These are phyloP conservation scores for Tetramorium alpestre DNA, from an alignment of 1,140 invertebrate species.

Conservation along the genomic window DNA sequence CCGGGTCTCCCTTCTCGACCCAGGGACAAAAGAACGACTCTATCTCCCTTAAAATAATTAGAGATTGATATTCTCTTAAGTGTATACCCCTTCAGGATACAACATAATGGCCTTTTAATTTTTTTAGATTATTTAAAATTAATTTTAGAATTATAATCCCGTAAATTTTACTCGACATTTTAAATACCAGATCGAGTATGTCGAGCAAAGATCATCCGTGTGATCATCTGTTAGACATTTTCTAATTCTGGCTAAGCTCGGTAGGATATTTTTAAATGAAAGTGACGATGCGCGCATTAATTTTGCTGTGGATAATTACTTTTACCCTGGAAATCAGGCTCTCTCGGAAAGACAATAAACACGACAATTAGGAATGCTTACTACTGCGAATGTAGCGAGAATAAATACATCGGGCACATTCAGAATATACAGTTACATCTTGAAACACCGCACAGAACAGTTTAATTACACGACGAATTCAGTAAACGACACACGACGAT, in stretches of 20 bases:
- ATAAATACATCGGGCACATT: not conserved
- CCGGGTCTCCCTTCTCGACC: not conserved
- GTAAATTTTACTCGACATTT: not conserved
- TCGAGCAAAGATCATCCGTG: not conserved
- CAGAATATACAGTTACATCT: not conserved
- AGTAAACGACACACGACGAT: not conserved
- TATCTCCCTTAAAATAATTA: constrained; percentile 19
- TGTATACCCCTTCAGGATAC: not conserved
- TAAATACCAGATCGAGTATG: not conserved
- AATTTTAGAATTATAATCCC: not conserved
- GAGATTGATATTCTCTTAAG: not conserved
- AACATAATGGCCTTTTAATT: not conserved
- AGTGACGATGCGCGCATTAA: not conserved
- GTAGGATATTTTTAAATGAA: not conserved
- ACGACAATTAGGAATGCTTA: constrained; percentile 2
- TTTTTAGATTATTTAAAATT: not conserved
- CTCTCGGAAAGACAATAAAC: constrained; percentile 30
- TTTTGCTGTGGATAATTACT: constrained; percentile 17
- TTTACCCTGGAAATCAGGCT: not conserved
- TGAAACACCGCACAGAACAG: not conserved
- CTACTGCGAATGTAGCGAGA: not conserved
- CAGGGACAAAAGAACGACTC: not conserved
- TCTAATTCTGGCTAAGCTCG: not conserved
- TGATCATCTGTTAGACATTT: not conserved
- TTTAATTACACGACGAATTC: constrained; percentile 20